Evolutionary conservation across 2,888 invertebrate genomes (phyloP).

Genomic region (Oxytorus armatus): DNA sequence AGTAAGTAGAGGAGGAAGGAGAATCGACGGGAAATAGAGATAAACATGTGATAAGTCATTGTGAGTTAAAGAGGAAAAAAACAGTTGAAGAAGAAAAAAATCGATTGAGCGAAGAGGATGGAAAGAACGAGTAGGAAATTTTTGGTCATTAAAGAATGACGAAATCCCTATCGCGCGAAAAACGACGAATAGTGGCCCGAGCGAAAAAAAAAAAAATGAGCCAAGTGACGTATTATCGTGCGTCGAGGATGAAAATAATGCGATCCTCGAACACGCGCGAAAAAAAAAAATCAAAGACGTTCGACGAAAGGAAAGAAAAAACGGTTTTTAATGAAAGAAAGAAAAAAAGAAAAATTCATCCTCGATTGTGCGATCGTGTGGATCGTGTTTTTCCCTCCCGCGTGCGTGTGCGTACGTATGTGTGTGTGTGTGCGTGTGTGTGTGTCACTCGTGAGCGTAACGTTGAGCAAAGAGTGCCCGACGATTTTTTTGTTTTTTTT

Average conservation of each 20-base stretch:
- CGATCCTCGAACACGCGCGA: slow-evolving; percentile 21
- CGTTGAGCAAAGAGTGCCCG: slow-evolving; percentile 59
- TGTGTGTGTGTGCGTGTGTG: slow-evolving; percentile 43
- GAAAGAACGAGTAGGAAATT: slow-evolving; percentile 19
- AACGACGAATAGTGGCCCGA: neutral
- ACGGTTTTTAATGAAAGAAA: slow-evolving; percentile 5
- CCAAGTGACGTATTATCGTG: slow-evolving; percentile 43
- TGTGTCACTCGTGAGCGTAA: slow-evolving; percentile 45
- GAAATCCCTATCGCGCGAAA: slow-evolving; percentile 14
- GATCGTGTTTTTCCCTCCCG: slow-evolving; percentile 16
- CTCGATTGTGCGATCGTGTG: neutral
- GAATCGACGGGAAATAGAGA: slow-evolving; percentile 70
- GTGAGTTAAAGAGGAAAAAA: slow-evolving; percentile 77
- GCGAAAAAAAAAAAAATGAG: slow-evolving; percentile 30
- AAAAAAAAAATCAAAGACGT: slow-evolving; percentile 28
- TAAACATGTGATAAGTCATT: slow-evolving; percentile 84
- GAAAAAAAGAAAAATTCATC: too few species aligned
- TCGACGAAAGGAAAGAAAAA: slow-evolving; percentile 11
- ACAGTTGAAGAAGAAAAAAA: slow-evolving; percentile 35
- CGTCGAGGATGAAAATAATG: slow-evolving; percentile 37
- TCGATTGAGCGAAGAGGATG: slow-evolving; percentile 11
- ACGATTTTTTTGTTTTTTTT: slow-evolving; percentile 48
- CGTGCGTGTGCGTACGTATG: slow-evolving; percentile 27
- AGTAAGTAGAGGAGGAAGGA: slow-evolving; percentile 57
- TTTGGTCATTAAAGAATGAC: slow-evolving; percentile 24